Percentiles rank a stretch among this genome's conserved stretches.
Evolutionary conservation across 2,797 vertebrate species (phyloP).

Genomic region (Coregonus sp.): DNA sequence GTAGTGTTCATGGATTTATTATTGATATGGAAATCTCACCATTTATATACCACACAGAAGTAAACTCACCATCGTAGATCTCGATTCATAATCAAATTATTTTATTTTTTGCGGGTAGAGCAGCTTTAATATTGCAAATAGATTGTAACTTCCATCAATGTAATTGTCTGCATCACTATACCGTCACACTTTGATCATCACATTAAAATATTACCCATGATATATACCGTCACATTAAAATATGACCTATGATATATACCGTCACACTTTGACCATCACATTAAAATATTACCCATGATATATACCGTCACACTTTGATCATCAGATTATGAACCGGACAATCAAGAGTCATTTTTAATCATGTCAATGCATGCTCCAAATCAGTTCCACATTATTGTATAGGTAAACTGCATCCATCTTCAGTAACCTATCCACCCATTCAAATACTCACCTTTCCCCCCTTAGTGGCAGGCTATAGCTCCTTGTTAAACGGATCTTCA

Average conservation of each 20-base stretch:
- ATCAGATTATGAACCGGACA: background rate
- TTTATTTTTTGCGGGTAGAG: too few species aligned
- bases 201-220: too few species aligned
- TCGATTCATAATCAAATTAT: background rate
- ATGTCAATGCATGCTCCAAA: background rate
- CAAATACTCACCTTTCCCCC: conserved; percentile 63
- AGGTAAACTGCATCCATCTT: background rate
- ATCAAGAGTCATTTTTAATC: background rate
- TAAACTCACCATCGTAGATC: background rate
- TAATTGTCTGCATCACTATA: too few species aligned
- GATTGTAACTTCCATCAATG: too few species aligned
- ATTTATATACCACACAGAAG: background rate
- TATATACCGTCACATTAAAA: too few species aligned
- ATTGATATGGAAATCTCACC: background rate
- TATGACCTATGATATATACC: too few species aligned
- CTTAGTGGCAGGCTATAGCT: conserved; percentile 24
- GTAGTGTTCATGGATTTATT: background rate
- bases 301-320: background rate
- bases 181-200: too few species aligned
- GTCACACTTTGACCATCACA: too few species aligned
- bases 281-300: too few species aligned
- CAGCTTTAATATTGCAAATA: too few species aligned
- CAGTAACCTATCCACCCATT: background rate
- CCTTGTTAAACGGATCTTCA: conserved; percentile 51
- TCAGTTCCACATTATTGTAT: background rate